phyloP scores from a whole-genome alignment of 2,797 vertebrate genomes.

The Hoplostethus mediterraneus region DNA sequence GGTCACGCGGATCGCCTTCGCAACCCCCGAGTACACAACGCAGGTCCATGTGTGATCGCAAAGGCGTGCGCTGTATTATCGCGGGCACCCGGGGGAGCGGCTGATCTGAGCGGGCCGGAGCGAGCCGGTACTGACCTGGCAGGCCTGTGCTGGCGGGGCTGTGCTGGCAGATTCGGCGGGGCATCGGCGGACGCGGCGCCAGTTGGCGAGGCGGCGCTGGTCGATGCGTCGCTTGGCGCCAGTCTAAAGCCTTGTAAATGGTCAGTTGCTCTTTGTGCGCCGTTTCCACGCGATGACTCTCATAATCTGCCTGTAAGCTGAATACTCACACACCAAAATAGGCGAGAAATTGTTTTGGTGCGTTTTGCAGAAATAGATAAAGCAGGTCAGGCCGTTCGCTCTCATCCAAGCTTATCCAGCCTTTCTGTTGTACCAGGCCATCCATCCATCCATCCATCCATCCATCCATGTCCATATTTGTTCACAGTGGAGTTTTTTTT shows the following conservation, averaged over 20 bases:
- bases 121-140: conserved; percentile 50
- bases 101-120: conserved; percentile 25
- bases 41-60: background rate
- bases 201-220: conserved; percentile 50
- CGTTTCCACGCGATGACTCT: conserved; percentile 44
- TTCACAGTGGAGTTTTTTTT: conserved; percentile 71
- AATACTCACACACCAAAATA: conserved; percentile 49
- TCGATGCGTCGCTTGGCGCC: conserved; percentile 42
- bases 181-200: conserved; percentile 39
- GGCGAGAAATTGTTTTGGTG: conserved; percentile 17
- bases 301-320: conserved; percentile 64
- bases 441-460: background rate
- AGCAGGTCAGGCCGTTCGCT: conserved; percentile 46
- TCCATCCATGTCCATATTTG: conserved; percentile 65
- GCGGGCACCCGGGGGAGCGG: conserved; percentile 16
- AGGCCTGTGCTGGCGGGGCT: conserved; percentile 38
- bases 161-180: conserved; percentile 43
- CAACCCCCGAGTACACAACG: conserved; percentile 13
- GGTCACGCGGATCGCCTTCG: conserved; percentile 34
- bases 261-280: conserved; percentile 47
- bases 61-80: conserved; percentile 14
- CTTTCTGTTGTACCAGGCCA: conserved; percentile 24
- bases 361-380: conserved; percentile 51
- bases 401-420: conserved; percentile 56
- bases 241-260: conserved; percentile 50